These are phyloP conservation scores for Mormyrus proboscirostris DNA, from an alignment of 2,797 vertebrate genomes.

Conservation along the genomic window DNA sequence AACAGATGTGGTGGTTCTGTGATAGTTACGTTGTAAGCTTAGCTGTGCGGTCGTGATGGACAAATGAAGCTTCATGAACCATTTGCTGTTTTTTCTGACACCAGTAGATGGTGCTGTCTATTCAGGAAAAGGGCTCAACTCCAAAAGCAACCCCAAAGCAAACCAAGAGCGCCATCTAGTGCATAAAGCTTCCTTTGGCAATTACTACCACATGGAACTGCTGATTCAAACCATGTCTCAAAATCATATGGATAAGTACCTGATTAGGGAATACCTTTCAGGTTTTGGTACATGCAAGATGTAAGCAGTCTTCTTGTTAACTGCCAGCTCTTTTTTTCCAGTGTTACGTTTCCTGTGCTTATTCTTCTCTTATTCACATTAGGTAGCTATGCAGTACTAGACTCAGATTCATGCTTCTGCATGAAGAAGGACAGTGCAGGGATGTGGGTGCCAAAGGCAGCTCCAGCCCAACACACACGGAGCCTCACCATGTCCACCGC, in stretches of 20 bases:
- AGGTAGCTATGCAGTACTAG: background rate
- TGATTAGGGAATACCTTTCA: background rate
- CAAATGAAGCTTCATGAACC: background rate
- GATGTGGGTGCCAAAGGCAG: background rate
- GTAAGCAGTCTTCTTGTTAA: background rate
- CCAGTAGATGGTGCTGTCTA: background rate
- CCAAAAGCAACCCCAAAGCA: background rate
- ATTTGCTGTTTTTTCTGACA: background rate
- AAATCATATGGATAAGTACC: background rate
- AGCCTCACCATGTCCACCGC: constrained; percentile 84
- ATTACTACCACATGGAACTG: background rate
- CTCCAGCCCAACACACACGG: background rate
- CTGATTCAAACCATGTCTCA: background rate
- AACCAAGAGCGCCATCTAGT: background rate
- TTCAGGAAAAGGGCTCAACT: background rate
- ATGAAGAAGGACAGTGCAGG: background rate
- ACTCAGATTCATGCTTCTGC: background rate
- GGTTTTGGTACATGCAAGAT: background rate
- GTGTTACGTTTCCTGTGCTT: background rate
- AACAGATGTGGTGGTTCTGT: background rate
- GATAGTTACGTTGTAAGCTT: background rate
- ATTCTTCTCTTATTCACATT: background rate
- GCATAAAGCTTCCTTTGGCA: background rate
- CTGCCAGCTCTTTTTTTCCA: background rate
- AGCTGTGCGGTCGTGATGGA: background rate